phyloP scores from a whole-genome alignment of 2,797 vertebrate genomes.

The Trematomus bernacchii region DNA sequence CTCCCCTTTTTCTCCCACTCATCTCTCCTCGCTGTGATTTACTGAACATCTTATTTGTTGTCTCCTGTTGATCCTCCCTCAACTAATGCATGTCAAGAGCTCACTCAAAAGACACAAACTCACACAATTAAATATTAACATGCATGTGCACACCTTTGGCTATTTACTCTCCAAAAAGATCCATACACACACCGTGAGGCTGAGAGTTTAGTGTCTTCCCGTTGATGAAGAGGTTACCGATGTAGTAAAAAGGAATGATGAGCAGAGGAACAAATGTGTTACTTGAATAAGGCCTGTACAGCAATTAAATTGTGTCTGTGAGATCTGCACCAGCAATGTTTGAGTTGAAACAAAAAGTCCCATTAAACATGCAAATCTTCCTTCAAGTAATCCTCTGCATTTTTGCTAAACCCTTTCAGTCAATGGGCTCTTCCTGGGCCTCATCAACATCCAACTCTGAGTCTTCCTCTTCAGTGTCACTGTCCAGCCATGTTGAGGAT shows the following conservation, averaged over 20 bases:
- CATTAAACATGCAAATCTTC: too few relatives aligned
- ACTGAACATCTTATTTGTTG: slow-evolving; percentile 9
- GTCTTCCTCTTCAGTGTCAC: too few relatives aligned
- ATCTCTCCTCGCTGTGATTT: slow-evolving; percentile 15
- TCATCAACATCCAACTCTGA: too few relatives aligned
- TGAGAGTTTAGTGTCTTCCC: slow-evolving; percentile 16
- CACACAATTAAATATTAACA: slow-evolving; percentile 33
- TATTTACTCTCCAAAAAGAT: slow-evolving; percentile 15
- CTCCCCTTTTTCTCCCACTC: not conserved
- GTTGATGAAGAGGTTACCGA: slow-evolving; percentile 17
- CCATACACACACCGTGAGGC: not conserved
- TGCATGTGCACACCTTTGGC: slow-evolving; percentile 33
- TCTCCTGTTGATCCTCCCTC: slow-evolving; percentile 13
- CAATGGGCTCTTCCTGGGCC: too few relatives aligned
- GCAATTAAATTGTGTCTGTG: not conserved
- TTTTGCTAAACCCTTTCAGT: too few relatives aligned
- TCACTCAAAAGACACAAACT: slow-evolving; percentile 11
- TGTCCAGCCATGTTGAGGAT: too few relatives aligned
- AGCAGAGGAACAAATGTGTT: not conserved
- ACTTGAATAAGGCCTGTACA: not conserved
- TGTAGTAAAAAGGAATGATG: not conserved
- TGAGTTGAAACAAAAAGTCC: too few relatives aligned
- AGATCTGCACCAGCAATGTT: not conserved
- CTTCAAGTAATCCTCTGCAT: too few relatives aligned
- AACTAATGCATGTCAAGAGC: slow-evolving; percentile 16